Base-by-base conservation (phyloP, 1,140 invertebrate genomes). In the Drosophila malerkotliana region DNA sequence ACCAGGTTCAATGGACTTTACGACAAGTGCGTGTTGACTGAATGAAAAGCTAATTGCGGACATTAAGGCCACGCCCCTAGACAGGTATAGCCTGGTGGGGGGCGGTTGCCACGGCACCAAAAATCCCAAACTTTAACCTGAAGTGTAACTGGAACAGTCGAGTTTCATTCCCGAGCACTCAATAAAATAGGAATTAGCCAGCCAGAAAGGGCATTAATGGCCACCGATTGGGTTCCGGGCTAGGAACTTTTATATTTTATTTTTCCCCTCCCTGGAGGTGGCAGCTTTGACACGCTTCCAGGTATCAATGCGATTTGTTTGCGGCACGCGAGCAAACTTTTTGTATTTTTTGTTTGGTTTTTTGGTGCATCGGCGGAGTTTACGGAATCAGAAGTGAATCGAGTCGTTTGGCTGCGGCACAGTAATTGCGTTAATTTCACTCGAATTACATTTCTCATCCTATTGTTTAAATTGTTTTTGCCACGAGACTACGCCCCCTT, bases 351-450 rank as follows among this genome's bases (percentile, higher is more conserved):
- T 59, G 5, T 9, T 55, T 32, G 34, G 10, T 63, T 49, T 71
- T 55, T 48, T 28, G 47, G 60, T 30, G 53, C 64, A 75, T 9
- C 41, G 41, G 9, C 10, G 34, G 12, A 37, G 34, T 12, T 1
- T 1, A 10, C 75, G 60, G 72, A 47, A 75, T 58, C 72, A 61
- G 53, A 41, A 51, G 30, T 41, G 34, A 28, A 80, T 85, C 63
- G 67, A 85, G 63, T 80, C 58, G 57, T 67, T 60, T 76, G 57
- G 34, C 66, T 55, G 72, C 82, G 83, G 83, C 82, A 30, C 4
- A 9, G 77, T 87, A 87, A 87, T 87, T 87, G 79, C 79, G 83
- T 87, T 87, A 87, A 87, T 87, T 87, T 88, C 62, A 51, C 83
- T 77, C 63, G 76, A 59, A 84, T 77, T 84, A 71, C 80, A 47